These are phyloP conservation scores for Agrilus cyanescens DNA, from an alignment of 2,888 invertebrate species.

Conservation along the genomic window DNA sequence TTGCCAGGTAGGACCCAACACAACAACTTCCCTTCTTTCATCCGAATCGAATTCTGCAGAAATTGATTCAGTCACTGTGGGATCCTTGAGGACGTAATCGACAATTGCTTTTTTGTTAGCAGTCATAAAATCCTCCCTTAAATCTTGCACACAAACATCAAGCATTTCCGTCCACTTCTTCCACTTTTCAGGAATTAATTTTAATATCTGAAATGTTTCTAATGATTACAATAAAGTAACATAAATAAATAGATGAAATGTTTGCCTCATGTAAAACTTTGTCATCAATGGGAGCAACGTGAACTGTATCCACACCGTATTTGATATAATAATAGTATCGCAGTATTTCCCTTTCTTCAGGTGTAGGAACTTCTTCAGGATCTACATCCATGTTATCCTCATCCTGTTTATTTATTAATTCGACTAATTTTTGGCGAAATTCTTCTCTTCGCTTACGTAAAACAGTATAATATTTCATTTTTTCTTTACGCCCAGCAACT, in stretches of 20 bases:
- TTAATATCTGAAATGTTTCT: slow-evolving; percentile 42
- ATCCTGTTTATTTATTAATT: slow-evolving; percentile 51
- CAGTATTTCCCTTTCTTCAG: slow-evolving; percentile 55
- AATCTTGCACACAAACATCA: slow-evolving; percentile 56
- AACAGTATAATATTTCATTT: slow-evolving; percentile 50
- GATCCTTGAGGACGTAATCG: slow-evolving; percentile 81
- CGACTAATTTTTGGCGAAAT: slow-evolving; percentile 68
- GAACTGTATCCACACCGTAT: slow-evolving; percentile 81
- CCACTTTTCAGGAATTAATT: slow-evolving; percentile 49
- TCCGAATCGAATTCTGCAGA: slow-evolving; percentile 41
- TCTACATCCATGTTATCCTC: slow-evolving; percentile 37
- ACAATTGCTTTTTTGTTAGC: slow-evolving; percentile 86
- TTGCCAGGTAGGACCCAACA: slow-evolving; percentile 56
- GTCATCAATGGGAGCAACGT: slow-evolving; percentile 74
- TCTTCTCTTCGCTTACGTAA: slow-evolving; percentile 67
- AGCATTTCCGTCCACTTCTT: slow-evolving; percentile 50
- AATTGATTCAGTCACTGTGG: slow-evolving; percentile 42
- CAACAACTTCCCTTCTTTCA: slow-evolving; percentile 45
- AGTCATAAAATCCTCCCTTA: slow-evolving; percentile 74
- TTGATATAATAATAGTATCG: slow-evolving; percentile 85
- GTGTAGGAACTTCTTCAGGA: slow-evolving; percentile 42
- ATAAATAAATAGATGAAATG: background rate
- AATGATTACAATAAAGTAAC: slow-evolving; percentile 1
- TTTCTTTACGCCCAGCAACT: slow-evolving; percentile 35
- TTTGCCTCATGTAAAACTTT: slow-evolving; percentile 52